Base-by-base conservation (phyloP, 2,113 vertebrate species). In the Platanista minor region DNA sequence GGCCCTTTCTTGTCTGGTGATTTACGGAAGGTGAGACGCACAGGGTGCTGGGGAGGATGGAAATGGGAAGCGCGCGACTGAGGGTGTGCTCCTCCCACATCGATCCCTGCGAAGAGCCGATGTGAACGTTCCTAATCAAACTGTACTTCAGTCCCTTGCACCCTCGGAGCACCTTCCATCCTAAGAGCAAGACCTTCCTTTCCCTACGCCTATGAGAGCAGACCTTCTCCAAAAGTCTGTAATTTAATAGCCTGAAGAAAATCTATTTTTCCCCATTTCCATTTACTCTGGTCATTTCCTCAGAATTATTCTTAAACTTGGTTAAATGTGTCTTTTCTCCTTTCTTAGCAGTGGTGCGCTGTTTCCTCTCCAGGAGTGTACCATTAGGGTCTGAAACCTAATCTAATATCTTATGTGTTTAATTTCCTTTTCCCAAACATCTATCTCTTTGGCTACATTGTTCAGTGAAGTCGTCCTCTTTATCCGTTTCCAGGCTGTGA, bases 241-340 rank as follows among this genome's bases (percentile, higher is more conserved):
- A 90, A 96, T 84, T 86, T 93, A 96, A 97, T 97, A 93, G 43
- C 41, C 78, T 88, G 90, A 90, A 87, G 85, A 96, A 97, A 95
- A 96, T 77, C 72, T 64, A 14, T 86, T 88, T 94, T 92, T 54
- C 23, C 8, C 59, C 57, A 94, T 96, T 96, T 95, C 84, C 87
- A 41, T 94, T 95, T 96, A 93, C 69, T 95, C 86, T 94, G 90
- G 94, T 92, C 80, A 94, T 97, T 98, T 98, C 92, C 97, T 97
- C 61, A 87, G 82, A 98, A 97, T 97, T 95, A 95, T 90, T 96
- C 92, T 96, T 86, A 94, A 96, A 97, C 87, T 91, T 84, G 78
- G 97, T 96, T 96, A 95, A 49, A 61, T 82, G 71, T 29, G 43
- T 81, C 27, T 96, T 97, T 88, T 95, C 94, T 96, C 95, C 75